Evolutionary conservation across 2,888 invertebrate genomes (phyloP).

Genomic region (Folsomia manolachei): DNA sequence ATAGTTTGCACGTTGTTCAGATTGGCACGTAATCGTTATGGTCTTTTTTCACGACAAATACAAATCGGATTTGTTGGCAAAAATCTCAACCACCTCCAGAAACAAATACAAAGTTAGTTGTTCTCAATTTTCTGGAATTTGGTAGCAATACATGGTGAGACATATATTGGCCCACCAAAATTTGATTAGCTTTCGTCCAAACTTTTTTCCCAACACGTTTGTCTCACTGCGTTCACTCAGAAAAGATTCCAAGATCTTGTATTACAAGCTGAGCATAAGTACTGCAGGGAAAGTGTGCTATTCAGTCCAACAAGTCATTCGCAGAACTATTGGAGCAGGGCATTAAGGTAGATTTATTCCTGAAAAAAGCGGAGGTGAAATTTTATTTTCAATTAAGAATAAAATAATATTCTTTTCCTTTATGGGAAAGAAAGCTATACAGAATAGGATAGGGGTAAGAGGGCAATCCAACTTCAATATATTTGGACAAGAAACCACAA

Average conservation of each 20-base stretch:
- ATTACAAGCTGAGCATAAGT: too few species aligned
- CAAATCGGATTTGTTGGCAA: neutral
- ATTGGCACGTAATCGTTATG: neutral
- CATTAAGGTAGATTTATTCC: constrained; percentile 5
- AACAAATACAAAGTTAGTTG: neutral
- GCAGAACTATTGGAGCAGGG: neutral
- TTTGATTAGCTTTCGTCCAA: neutral
- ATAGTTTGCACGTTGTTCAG: neutral
- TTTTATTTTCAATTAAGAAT: constrained; percentile 8
- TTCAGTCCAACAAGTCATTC: too few species aligned
- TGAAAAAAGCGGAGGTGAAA: neutral
- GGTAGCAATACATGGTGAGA: neutral
- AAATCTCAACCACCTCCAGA: neutral
- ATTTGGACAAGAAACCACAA: constrained; percentile 7
- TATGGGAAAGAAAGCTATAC: neutral
- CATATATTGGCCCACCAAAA: neutral
- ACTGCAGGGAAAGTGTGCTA: too few species aligned
- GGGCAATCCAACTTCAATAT: constrained; percentile 1
- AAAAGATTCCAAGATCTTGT: too few species aligned
- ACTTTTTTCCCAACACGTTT: too few species aligned
- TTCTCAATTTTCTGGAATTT: neutral
- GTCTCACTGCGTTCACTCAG: too few species aligned
- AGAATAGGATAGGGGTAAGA: neutral
- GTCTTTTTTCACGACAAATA: neutral
- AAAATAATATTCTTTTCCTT: neutral